These are phyloP conservation scores for Hydropotes inermis DNA, from an alignment of 2,113 vertebrate species.

Conservation along the genomic window DNA sequence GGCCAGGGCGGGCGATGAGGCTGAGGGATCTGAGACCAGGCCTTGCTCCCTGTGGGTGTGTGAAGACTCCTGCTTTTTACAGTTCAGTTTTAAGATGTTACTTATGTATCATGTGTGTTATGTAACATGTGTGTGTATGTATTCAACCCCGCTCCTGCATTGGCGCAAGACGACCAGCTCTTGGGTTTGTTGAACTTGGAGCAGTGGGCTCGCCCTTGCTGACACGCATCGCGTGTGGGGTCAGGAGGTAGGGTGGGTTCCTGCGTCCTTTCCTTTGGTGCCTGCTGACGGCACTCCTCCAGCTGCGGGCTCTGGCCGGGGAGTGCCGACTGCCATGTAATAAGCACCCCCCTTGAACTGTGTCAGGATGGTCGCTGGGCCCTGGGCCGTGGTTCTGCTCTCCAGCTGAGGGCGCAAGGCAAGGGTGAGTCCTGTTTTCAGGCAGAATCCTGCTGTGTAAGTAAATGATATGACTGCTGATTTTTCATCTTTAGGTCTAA, in stretches of 20 bases:
- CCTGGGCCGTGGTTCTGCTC: neutral
- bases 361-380: rapidly evolving
- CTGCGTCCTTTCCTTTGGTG: rapidly evolving
- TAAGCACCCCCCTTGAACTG: rapidly evolving
- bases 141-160: neutral
- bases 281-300: rapidly evolving
- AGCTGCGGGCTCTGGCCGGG: rapidly evolving
- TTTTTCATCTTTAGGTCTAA: conserved; percentile 85
- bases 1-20: neutral
- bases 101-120: no score
- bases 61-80: neutral
- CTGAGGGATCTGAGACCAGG: neutral
- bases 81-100: neutral
- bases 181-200: neutral
- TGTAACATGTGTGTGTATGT: neutral
- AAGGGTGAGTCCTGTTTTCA: neutral
- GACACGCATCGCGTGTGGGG: rapidly evolving
- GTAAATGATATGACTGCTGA: neutral
- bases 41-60: rapidly evolving
- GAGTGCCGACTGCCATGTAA: neutral
- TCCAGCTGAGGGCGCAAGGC: neutral
- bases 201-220: neutral
- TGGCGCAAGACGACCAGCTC: no score
- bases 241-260: rapidly evolving
- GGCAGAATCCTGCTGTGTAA: neutral